phyloP scores from a whole-genome alignment of 92 coral and sea anemone genomes.

The Porites divaricata region DNA sequence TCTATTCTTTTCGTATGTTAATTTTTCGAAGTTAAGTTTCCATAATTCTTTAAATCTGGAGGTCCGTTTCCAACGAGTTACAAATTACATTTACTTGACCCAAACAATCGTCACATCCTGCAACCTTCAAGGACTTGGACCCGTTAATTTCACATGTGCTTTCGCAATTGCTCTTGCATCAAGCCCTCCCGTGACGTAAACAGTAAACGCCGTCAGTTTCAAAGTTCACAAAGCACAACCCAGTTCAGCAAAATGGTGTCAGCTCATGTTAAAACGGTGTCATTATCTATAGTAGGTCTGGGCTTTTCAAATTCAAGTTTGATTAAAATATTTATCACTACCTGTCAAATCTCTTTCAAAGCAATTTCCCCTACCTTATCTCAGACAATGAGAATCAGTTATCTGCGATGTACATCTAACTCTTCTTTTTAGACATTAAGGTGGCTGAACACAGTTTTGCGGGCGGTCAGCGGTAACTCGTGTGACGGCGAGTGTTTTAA shows the following conservation, averaged over 20 bases:
- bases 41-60: background rate
- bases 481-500: too few relatives aligned
- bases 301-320: background rate
- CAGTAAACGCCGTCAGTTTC: too few relatives aligned
- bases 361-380: constrained; percentile 13
- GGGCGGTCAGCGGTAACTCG: too few relatives aligned
- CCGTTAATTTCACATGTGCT: constrained; percentile 20
- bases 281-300: background rate
- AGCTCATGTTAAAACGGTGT: too few relatives aligned
- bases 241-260: background rate
- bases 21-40: too few relatives aligned
- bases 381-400: background rate
- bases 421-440: background rate
- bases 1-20: too few relatives aligned
- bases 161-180: background rate
- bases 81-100: background rate
- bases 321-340: constrained; percentile 12
- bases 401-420: too few relatives aligned
- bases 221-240: background rate
- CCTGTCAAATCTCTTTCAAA: background rate
- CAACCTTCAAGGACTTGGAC: constrained; percentile 6
- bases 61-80: background rate
- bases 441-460: too few relatives aligned
- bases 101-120: background rate
- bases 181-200: background rate